Percentiles rank a stretch among this genome's conserved stretches.
phyloP scores from a whole-genome alignment of 2,888 invertebrate species.

The Conchocele bisecta region DNA sequence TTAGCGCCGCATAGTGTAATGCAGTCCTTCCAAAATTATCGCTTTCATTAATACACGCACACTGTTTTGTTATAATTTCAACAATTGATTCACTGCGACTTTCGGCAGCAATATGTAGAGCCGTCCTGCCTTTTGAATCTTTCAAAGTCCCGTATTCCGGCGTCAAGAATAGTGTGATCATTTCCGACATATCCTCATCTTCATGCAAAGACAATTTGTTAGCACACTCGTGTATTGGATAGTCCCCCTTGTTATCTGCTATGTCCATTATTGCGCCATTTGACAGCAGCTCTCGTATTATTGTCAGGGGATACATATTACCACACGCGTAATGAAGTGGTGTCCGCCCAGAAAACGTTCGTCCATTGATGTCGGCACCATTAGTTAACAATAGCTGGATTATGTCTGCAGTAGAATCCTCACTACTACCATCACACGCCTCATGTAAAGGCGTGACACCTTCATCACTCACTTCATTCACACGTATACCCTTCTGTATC shows the following conservation, averaged over 20 bases:
- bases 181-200: background rate
- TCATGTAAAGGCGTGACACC: background rate
- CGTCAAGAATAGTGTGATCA: background rate
- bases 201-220: background rate
- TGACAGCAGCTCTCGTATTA: background rate
- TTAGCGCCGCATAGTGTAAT: constrained; percentile 10
- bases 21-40: background rate
- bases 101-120: background rate
- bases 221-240: background rate
- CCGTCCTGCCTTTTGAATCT: background rate
- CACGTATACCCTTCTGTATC: background rate
- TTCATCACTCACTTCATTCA: background rate
- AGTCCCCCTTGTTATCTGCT: background rate
- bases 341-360: constrained; percentile 4
- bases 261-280: background rate
- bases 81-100: background rate
- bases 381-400: constrained; percentile 18
- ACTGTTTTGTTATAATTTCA: background rate
- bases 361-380: constrained; percentile 7
- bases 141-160: background rate
- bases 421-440: background rate
- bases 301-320: background rate
- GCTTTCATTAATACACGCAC: background rate
- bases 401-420: background rate
- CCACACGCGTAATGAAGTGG: background rate